Evolutionary conservation across 2,113 vertebrate species (phyloP).

Genomic region (Desmodus rotundus): DNA sequence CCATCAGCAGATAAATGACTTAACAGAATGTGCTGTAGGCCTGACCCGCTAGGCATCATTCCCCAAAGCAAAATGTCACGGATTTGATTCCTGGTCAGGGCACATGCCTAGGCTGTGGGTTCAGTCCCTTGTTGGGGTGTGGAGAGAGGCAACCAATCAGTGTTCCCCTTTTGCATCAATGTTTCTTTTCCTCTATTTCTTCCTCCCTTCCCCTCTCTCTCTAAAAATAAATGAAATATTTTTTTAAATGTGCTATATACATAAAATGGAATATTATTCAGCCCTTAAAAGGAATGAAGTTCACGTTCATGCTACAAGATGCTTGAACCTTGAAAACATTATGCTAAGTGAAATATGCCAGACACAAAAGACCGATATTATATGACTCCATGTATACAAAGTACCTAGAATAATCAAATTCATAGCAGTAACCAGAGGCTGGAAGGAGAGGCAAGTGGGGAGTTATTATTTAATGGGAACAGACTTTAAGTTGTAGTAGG

Average conservation of each 20-base stretch:
- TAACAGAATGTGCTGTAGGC: background rate
- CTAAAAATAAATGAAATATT: too few relatives aligned
- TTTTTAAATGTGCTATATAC: background rate
- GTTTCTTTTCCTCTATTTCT: too few relatives aligned
- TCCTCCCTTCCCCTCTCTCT: too few relatives aligned
- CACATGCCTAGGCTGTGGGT: too few relatives aligned
- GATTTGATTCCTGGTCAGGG: too few relatives aligned
- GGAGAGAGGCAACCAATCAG: too few relatives aligned
- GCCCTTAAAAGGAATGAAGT: background rate
- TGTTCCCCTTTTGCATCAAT: too few relatives aligned
- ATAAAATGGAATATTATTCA: background rate
- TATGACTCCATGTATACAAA: background rate
- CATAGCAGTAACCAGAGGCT: background rate
- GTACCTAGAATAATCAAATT: background rate
- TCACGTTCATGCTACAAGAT: background rate
- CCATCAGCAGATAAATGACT: background rate
- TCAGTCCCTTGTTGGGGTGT: too few relatives aligned
- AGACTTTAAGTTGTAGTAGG: background rate
- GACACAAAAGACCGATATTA: background rate
- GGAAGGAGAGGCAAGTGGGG: background rate
- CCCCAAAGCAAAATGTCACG: too few relatives aligned
- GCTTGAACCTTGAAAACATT: background rate
- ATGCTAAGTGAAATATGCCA: background rate
- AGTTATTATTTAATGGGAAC: background rate
- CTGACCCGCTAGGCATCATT: too few relatives aligned